Base-by-base conservation (phyloP, 2,797 vertebrate species). In the Australoheros facetus region DNA sequence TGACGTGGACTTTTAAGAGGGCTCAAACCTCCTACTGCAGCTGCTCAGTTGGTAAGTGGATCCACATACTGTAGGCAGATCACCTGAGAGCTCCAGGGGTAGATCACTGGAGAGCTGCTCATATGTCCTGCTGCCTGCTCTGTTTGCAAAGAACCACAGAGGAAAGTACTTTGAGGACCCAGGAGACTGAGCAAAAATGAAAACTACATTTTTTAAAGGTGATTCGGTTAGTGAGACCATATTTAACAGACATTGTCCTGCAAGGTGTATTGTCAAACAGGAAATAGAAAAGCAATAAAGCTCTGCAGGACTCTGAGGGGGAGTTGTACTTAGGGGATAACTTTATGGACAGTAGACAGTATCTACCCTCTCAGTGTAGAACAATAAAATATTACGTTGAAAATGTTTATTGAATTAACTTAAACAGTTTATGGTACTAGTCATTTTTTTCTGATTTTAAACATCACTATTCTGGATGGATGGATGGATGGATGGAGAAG, bases 41-140 rank as follows among this genome's bases (percentile, higher is more conserved):
- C 94, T 95, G 94, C 88, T 84, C 28, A 39, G 34, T 81, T 82
- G 83, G 95, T 95, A 96, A 96, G 91, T 71, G 81, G 94, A 96
- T 95, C 94, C 90, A 90, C 77, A 30, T 56, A 64, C 39, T 64
- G 60, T 64, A 7, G 82, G 86, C 86, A 60, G 90, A 94, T 94
- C 93, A 94, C 93, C 94, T 94, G 89, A 93, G 94, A 94, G 88
- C 80, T 66, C 90, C 80, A 32, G 88, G 87, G 84, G 80, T 87
- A 88, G 89, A 93, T 90, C 91, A 84, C 87, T 45, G 71, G 79
- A 84, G 87, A 90, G 82, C 73, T 86, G 91, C 94, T 95, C 94
- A 89, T 86, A 91, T 95, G 89, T 95, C 94, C 87, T 42, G 7
- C 75, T 82, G 88, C 84, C 82, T 86, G 88, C 56, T 83, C 73